Base-by-base conservation (phyloP, 2,888 invertebrate genomes). In the Eulithis testata region DNA sequence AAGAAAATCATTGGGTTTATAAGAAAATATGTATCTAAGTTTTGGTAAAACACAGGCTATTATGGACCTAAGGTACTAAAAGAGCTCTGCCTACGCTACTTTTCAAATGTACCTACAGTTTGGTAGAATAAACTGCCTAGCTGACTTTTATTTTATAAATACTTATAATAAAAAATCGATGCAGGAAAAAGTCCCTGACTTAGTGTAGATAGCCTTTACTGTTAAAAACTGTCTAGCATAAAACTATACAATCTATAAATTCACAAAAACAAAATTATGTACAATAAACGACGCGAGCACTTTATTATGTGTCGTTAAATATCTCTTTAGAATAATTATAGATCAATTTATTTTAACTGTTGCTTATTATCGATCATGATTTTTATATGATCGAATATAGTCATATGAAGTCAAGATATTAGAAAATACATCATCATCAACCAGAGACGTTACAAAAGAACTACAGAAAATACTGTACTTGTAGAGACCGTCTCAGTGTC, bases 241-340 rank as follows among this genome's bases (percentile, higher is more conserved):
- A 53, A 55, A 37, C 37, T 55, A 36, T 47, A 57, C 54, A 61
- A 57, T 61, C 44, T 21, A 45, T 56, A 62, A 21, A 9, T 56
- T 51, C n/a, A 66, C 60, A 70, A 73, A 71, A 71, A 73, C 62
- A 44, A 63, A 66, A 73, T 73, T 68, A 65, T 54, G 47, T 36
- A 50, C 62, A 45, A 63, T 67, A 63, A 71, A 72, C 54, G 63
- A 45, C 51, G 40, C 68, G 54, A 66, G 50, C 55, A 60, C 63
- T 71, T 70, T 71, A 71, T 69, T 64, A 70, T 65, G 70, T 70
- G 70, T 69, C 71, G 67, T 70, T 73, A 73, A 73, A 66, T 70
- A 71, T 63, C 67, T 70, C 69, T 70, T 69, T 73, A 71, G 54
- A 50, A 59, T 61, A 73, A 73, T 73, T 71, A 68, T 65, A 59